These are phyloP conservation scores for Australoheros facetus DNA, from an alignment of 2,797 vertebrate genomes.

Conservation along the genomic window DNA sequence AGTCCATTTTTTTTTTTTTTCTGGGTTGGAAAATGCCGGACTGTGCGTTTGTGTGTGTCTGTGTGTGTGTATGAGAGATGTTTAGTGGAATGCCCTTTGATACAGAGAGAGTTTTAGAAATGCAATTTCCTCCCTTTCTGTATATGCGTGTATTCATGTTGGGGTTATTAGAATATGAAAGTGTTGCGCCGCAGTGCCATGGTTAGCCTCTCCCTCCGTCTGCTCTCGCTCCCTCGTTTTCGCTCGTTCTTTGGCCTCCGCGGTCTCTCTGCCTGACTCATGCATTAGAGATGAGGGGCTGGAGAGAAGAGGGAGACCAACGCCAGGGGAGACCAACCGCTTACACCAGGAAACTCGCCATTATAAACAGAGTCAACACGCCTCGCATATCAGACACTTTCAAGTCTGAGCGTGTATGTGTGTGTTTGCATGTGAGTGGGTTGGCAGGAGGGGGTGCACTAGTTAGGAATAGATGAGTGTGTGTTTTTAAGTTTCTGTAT, in stretches of 20 bases:
- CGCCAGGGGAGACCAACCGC: conserved; percentile 68
- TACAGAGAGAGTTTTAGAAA: conserved; percentile 96
- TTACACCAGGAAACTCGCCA: conserved; percentile 69
- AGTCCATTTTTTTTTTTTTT: conserved; percentile 55
- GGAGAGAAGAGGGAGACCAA: conserved; percentile 72
- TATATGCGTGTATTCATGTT: conserved; percentile 80
- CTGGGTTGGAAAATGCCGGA: conserved; percentile 86
- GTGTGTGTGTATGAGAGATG: conserved; percentile 86
- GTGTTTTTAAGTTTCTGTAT: conserved; percentile 57
- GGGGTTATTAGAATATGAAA: conserved; percentile 99
- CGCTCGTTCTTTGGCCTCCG: conserved; percentile 63
- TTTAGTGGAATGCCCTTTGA: conserved; percentile 94
- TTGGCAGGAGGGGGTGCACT: conserved; percentile 25
- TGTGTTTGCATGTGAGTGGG: conserved; percentile 3
- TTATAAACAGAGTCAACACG: conserved; percentile 75
- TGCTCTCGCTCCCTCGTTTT: conserved; percentile 58
- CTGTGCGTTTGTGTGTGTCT: conserved; percentile 75
- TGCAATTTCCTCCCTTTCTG: conserved; percentile 89
- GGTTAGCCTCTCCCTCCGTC: conserved; percentile 71
- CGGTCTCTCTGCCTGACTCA: conserved; percentile 73
- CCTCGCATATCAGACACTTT: conserved; percentile 67
- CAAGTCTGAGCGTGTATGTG: conserved; percentile 51
- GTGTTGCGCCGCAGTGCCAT: conserved; percentile 92
- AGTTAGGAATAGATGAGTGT: conserved; percentile 49
- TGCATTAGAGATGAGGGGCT: conserved; percentile 85